These are phyloP conservation scores for Dicrostonyx torquatus DNA, from an alignment of 2,797 vertebrate genomes.

Conservation along the genomic window DNA sequence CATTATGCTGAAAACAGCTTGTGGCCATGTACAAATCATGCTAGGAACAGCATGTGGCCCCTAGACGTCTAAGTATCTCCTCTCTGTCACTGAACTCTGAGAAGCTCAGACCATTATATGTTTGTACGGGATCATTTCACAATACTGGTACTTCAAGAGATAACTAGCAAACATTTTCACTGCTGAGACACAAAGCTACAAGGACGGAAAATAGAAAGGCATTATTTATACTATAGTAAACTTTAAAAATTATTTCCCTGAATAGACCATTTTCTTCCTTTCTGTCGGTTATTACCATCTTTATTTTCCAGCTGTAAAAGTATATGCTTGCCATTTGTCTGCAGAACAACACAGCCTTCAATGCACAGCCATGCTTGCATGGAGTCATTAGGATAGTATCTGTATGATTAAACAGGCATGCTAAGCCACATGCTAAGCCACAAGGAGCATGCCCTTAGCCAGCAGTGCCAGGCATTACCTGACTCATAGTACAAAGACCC, in stretches of 20 bases:
- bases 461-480: background rate
- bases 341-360: background rate
- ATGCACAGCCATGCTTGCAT: background rate
- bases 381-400: background rate
- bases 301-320: constrained; percentile 43
- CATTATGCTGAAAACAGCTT: background rate
- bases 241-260: constrained; percentile 48
- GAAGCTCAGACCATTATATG: background rate
- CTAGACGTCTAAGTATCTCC: rapidly evolving
- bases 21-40: rapidly evolving
- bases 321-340: background rate
- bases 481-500: background rate
- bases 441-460: rapidly evolving
- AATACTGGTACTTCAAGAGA: background rate
- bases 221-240: constrained; percentile 30
- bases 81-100: background rate
- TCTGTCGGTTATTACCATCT: background rate
- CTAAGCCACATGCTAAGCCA: background rate
- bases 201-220: background rate
- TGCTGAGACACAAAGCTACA: background rate
- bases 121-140: background rate
- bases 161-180: background rate
- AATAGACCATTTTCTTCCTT: constrained; percentile 33
- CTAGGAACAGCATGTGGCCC: background rate
- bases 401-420: background rate